phyloP scores from a whole-genome alignment of 2,113 vertebrate genomes.

The Halcyon malimbica region DNA sequence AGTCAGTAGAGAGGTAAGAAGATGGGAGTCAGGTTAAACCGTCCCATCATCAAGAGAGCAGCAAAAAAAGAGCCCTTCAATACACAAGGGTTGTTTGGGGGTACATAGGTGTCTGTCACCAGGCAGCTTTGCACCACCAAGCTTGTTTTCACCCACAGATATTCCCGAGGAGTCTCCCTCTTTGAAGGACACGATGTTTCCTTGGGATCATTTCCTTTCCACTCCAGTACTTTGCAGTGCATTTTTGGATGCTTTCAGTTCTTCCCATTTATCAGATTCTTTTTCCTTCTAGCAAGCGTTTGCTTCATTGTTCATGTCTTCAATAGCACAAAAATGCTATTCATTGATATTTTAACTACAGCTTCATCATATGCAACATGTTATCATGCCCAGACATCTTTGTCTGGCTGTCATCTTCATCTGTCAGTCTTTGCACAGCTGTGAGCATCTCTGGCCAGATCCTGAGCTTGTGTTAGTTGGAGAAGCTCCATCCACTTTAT shows the following conservation, averaged over 20 bases:
- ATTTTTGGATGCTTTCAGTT: background rate
- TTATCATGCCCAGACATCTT: conserved; percentile 63
- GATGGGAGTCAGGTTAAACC: background rate
- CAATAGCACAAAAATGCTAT: conserved; percentile 28
- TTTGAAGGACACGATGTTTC: background rate
- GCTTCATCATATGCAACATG: conserved; percentile 19
- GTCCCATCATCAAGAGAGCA: background rate
- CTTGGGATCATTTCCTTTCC: background rate
- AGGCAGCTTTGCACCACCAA: background rate
- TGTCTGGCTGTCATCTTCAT: conserved; percentile 24
- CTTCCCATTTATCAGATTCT: conserved; percentile 19
- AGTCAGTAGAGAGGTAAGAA: background rate
- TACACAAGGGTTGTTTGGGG: background rate
- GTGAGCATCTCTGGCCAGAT: conserved; percentile 20
- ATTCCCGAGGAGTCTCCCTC: background rate
- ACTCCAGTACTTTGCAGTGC: background rate
- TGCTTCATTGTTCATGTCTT: conserved; percentile 35
- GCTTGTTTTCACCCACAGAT: background rate
- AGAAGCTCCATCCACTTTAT: background rate
- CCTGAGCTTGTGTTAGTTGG: background rate
- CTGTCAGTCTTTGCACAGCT: conserved; percentile 44
- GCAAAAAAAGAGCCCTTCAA: background rate
- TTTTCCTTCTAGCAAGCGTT: background rate
- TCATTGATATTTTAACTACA: conserved; percentile 37
- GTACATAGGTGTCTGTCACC: background rate